phyloP scores from a whole-genome alignment of 2,797 vertebrate genomes.

The Sebastes steindachneri region DNA sequence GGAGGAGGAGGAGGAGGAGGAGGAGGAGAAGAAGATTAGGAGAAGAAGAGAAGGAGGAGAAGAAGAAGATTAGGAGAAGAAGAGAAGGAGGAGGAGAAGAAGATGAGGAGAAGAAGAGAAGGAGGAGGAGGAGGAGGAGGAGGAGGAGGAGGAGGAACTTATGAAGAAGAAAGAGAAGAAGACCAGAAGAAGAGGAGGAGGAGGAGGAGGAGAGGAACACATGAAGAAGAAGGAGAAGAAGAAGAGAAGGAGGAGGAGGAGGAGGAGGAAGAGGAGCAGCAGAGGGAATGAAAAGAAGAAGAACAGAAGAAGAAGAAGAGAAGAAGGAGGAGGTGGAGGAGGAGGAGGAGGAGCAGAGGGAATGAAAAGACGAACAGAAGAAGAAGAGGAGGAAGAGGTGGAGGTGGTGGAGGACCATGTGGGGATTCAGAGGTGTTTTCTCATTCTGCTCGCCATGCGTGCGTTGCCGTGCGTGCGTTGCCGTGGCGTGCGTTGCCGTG shows the following conservation, averaged over 20 bases:
- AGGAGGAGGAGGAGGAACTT: not conserved
- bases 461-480: too few species aligned
- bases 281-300: not conserved
- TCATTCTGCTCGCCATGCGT: slow-evolving; percentile 70
- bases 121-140: not conserved
- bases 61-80: too few species aligned
- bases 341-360: not conserved
- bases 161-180: not conserved
- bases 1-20: not conserved
- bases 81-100: too few species aligned
- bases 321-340: too few species aligned
- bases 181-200: not conserved
- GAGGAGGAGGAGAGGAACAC: not conserved
- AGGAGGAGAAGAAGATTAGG: not conserved
- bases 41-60: too few species aligned
- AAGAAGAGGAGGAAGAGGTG: not conserved
- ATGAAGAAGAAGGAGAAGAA: not conserved
- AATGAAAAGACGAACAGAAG: too few species aligned
- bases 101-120: not conserved
- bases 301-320: too few species aligned
- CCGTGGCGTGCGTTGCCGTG: not conserved
- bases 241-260: accelerated
- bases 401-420: slow-evolving; percentile 31
- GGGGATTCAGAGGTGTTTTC: slow-evolving; percentile 75
- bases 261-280: not conserved